phyloP scores from a whole-genome alignment of 2,113 vertebrate species.

The Sciurus niger region DNA sequence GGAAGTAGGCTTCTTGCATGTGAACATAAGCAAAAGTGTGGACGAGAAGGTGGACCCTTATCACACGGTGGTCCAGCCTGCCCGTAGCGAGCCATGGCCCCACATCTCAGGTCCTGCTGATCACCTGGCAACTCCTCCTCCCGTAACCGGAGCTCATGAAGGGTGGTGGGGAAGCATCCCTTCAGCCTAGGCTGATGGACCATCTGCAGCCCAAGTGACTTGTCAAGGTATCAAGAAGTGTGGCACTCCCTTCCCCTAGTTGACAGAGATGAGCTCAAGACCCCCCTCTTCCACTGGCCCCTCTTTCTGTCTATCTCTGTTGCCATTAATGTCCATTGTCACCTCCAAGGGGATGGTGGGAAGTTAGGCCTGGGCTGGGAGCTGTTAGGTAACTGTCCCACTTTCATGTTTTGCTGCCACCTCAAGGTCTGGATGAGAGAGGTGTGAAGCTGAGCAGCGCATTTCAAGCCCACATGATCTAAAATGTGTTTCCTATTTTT shows the following conservation, averaged over 20 bases:
- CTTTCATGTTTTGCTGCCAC: slow-evolving; percentile 74
- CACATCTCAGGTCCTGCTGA: background rate
- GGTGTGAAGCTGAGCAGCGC: slow-evolving; percentile 71
- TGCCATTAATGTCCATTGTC: background rate
- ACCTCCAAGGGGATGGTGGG: background rate
- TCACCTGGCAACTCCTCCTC: background rate
- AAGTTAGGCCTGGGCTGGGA: background rate
- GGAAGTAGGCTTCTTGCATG: background rate
- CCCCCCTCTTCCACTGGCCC: background rate
- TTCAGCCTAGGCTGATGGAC: background rate
- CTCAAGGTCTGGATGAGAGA: slow-evolving; percentile 74
- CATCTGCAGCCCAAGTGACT: background rate
- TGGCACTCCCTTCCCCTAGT: background rate
- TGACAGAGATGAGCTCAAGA: background rate
- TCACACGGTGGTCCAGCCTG: rapidly evolving
- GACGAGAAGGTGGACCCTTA: background rate
- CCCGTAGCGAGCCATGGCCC: background rate
- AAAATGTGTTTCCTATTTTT: slow-evolving; percentile 79
- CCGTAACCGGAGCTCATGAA: rapidly evolving
- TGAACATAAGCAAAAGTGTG: background rate
- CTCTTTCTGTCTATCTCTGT: background rate
- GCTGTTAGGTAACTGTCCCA: slow-evolving; percentile 77
- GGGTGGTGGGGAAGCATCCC: background rate
- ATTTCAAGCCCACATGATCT: slow-evolving; percentile 76
- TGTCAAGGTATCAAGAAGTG: background rate